A percentile compares a stretch with the other conserved stretches of the same genome.
These are phyloP conservation scores for Muscicapa striata DNA, from an alignment of 2,797 vertebrate species.

Conservation along the genomic window DNA sequence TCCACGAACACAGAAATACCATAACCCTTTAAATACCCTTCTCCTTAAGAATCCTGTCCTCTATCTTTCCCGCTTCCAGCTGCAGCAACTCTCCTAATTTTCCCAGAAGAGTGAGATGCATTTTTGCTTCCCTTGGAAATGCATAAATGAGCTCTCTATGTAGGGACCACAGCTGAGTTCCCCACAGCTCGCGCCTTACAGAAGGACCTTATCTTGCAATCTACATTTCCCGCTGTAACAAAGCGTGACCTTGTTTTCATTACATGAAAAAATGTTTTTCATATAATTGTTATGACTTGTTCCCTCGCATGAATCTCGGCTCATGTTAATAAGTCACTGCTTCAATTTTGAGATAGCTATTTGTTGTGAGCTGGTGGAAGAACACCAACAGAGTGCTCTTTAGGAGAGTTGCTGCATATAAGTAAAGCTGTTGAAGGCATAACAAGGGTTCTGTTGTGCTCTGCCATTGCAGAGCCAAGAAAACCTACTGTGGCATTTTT, in stretches of 20 bases:
- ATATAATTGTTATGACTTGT: slow-evolving; percentile 49
- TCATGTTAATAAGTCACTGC: slow-evolving; percentile 41
- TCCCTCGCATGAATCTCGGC: slow-evolving; percentile 23
- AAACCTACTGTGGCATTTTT: slow-evolving; percentile 33
- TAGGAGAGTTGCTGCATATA: slow-evolving; percentile 55
- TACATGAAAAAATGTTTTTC: slow-evolving; percentile 71
- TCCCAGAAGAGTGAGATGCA: slow-evolving; percentile 70
- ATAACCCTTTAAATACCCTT: slow-evolving; percentile 59
- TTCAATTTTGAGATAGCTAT: slow-evolving; percentile 64
- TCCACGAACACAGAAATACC: not conserved
- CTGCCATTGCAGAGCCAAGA: slow-evolving; percentile 52
- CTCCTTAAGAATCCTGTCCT: slow-evolving; percentile 62
- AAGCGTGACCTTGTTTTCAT: slow-evolving; percentile 80
- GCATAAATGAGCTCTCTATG: slow-evolving; percentile 82
- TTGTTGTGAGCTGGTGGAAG: slow-evolving; percentile 60
- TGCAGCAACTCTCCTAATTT: slow-evolving; percentile 73
- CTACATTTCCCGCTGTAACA: slow-evolving; percentile 74
- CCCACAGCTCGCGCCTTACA: slow-evolving; percentile 69
- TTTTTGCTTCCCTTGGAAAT: slow-evolving; percentile 76
- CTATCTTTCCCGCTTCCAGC: slow-evolving; percentile 76
- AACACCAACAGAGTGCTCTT: slow-evolving; percentile 65
- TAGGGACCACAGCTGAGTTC: slow-evolving; percentile 76
- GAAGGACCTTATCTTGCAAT: slow-evolving; percentile 81
- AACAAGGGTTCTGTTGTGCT: slow-evolving; percentile 68
- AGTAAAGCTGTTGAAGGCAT: not conserved